phyloP scores from a whole-genome alignment of 2,888 invertebrate species.

The Caenorhabditis parvicauda region DNA sequence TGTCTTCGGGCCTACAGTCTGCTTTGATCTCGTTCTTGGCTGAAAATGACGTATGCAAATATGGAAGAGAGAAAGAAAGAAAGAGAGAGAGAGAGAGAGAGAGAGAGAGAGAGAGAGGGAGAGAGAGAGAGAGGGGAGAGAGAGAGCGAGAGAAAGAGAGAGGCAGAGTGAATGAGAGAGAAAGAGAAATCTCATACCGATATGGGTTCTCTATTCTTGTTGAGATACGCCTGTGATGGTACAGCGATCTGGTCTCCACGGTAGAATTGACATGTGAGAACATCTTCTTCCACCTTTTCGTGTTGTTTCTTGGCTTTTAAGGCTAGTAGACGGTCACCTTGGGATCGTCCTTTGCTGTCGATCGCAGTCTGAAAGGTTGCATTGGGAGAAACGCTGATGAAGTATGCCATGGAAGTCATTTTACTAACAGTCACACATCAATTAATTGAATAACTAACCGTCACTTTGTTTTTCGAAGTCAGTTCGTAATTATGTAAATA shows the following conservation, averaged over 20 bases:
- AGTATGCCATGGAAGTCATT: not conserved
- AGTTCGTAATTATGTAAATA: too few relatives aligned
- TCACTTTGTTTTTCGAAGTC: too few relatives aligned
- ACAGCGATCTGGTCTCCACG: slow-evolving; percentile 3
- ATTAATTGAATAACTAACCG: too few relatives aligned
- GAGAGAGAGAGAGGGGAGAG: too few relatives aligned
- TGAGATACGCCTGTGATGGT: slow-evolving; percentile 24
- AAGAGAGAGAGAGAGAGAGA: too few relatives aligned
- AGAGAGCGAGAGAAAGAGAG: too few relatives aligned
- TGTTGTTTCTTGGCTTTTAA: slow-evolving; percentile 47
- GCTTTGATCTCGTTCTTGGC: slow-evolving; percentile 8
- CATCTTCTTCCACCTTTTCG: slow-evolving; percentile 8
- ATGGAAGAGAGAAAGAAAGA: too few relatives aligned
- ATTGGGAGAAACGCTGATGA: not conserved
- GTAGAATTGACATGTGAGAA: slow-evolving; percentile 2
- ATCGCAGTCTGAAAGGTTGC: slow-evolving; percentile 38
- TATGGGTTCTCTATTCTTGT: slow-evolving; percentile 14
- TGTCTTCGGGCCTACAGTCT: not conserved
- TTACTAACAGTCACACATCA: too few relatives aligned
- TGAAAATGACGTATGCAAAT: not conserved
- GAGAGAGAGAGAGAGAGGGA: too few relatives aligned
- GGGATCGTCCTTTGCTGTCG: slow-evolving; percentile 52
- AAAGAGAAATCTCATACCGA: not conserved
- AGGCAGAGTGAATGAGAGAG: too few relatives aligned
- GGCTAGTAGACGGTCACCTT: slow-evolving; percentile 57